Base-by-base conservation (phyloP, 2,113 vertebrate genomes). In the Prietella phreatophila region DNA sequence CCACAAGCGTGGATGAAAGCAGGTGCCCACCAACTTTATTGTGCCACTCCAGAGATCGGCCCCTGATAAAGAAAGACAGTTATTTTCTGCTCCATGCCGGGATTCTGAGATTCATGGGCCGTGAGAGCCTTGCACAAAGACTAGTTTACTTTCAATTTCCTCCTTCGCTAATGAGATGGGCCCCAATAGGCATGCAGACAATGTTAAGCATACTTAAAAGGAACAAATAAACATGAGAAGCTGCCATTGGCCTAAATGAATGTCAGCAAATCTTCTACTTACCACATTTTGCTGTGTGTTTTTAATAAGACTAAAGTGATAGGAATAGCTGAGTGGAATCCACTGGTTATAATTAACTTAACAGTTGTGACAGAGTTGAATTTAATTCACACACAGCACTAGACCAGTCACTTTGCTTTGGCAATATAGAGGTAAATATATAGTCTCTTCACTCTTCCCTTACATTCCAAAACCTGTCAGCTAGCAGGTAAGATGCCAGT, bases 11-110 rank as follows among this genome's bases (percentile, higher is more conserved):
- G 0, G 93, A 91, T 86, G 95, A 93, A 91, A 96, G 93, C 25
- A 93, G 93, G 39, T 94, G 93, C 55, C 96, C 95, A 76, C 93
- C 92, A 56, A 94, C 94, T 92, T 90, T 95, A 85, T 93, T 91
- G 94, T 96, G 92, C 96, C 96, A 96, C 87, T 94, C 94, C 47
- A 87, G 92, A 3, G 95, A 95, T 56, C 94, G 94, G n/a, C 96
- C 96, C 89, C 96, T 97, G 91, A 14, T 91, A 86, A 89, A 83
- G 0, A 90, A 65, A 88, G 85, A 53, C 33, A 22, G 58, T 85
- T 85, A 75, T 73, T 58, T 73, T 73, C 27, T 22, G 47, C 50
- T 53, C 85, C 5, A 13, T 27, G 47, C 73, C 83, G 27, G 73
- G 73, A 22, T 75, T 85, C 60, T 80, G 56, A 87, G 79, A 89